Base-by-base conservation (phyloP, 2,888 invertebrate species). In the Callimorpha dominula region DNA sequence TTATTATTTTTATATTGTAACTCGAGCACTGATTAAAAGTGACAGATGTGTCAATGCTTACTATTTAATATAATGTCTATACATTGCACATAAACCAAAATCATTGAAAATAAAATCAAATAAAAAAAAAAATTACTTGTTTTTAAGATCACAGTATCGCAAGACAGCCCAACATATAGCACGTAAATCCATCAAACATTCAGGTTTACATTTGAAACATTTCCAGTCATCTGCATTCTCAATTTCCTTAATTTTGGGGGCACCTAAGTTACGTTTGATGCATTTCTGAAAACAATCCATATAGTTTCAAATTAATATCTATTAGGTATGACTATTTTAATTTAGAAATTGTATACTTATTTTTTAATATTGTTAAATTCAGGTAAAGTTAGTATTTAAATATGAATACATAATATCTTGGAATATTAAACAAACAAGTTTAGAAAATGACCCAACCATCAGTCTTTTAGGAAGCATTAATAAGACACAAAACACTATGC, bases 171-270 rank as follows among this genome's bases (percentile, higher is more conserved):
- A 97, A 86, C 97, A 97, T 52, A 96, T 92, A n/a, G 97, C 97
- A 52, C 97, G 96, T 31, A 97, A 89, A 46, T 96, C 96, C 94
- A 96, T 97, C 50, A 98, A 88, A 85, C 97, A 97, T 74, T 94
- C 96, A 0, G 97, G 96, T 82, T 97, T 96, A 87, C 98, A 98
- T 66, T 97, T 97, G 84, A 98, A 98, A 90, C 98, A 98, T 86
- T 97, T 96, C 98, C 98, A 98, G 85, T 97, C 97, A 88, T 98
- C 98, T 80, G 97, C 97, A 73, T 96, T 97, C 87, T 97, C 97
- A 81, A 98, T 97, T 88, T 97, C 97, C 71, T 96, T 96, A 46
- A 97, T 96, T 86, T 97, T 97, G 40, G 96, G 91, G 5, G 92
- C 85, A 14, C 97, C 97, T 73, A 98, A 96, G 89, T 98, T 98